Conservation (phyloP, 2,888 invertebrate genomes). For the Callinectes sapidus region DNA sequence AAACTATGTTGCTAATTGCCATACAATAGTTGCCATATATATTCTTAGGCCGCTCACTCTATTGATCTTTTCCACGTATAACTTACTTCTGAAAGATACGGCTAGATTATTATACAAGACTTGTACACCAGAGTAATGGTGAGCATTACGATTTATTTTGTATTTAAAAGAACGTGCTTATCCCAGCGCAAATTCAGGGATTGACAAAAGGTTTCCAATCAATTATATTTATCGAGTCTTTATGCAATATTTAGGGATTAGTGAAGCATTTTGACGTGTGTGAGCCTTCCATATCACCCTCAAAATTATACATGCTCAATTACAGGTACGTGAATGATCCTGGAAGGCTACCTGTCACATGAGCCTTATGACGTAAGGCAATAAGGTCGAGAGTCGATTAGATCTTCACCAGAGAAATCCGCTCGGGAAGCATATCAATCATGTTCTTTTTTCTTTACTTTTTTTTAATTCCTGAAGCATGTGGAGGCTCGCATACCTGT, state of each 20-base stretch:
- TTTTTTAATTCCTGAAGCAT: neutral
- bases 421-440: slow-evolving; percentile 53
- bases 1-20: neutral
- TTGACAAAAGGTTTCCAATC: slow-evolving; percentile 70
- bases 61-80: too few relatives aligned
- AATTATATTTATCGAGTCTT: slow-evolving; percentile 59
- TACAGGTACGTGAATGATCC: neutral
- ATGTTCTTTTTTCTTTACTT: slow-evolving; percentile 38
- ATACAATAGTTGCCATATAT: too few relatives aligned
- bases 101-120: neutral
- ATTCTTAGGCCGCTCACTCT: too few relatives aligned
- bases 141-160: neutral
- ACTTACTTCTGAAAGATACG: too few relatives aligned
- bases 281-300: neutral
- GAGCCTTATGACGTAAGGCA: neutral
- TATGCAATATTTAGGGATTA: neutral
- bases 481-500: slow-evolving; percentile 19
- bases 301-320: neutral
- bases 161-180: slow-evolving; percentile 48
- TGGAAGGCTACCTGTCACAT: neutral
- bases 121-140: neutral
- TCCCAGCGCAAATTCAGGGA: slow-evolving; percentile 39
- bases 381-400: slow-evolving; percentile 40
- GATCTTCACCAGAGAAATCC: slow-evolving; percentile 56
- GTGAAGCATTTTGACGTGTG: neutral